Evolutionary conservation across 2,888 invertebrate genomes (phyloP).

Genomic region (Tipula unca): DNA sequence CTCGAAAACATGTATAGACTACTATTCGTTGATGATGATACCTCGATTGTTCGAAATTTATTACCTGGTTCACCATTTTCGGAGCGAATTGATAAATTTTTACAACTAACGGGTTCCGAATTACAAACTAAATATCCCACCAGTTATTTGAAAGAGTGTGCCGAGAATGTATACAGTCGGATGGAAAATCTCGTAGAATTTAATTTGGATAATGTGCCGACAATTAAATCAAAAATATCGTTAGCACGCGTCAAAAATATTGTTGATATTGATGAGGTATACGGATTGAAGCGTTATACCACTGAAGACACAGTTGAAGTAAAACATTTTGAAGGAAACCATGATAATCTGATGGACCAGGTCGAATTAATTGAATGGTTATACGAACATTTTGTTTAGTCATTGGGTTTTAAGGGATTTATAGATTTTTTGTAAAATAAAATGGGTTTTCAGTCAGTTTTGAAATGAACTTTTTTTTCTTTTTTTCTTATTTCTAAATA

Average conservation of each 20-base stretch:
- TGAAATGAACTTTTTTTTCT: background rate
- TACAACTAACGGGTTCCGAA: slow-evolving; percentile 40
- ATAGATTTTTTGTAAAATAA: background rate
- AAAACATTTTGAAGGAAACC: slow-evolving; percentile 62
- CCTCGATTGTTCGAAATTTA: background rate
- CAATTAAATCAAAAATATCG: slow-evolving; percentile 49
- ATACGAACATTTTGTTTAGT: background rate
- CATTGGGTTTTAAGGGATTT: background rate
- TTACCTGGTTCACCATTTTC: background rate
- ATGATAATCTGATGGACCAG: slow-evolving; percentile 32
- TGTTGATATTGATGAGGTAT: slow-evolving; percentile 52
- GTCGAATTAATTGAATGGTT: background rate
- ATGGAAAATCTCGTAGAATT: slow-evolving; percentile 47
- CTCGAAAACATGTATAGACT: background rate
- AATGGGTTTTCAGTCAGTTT: background rate
- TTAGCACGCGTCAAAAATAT: slow-evolving; percentile 53
- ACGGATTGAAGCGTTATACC: slow-evolving; percentile 53
- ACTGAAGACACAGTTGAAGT: slow-evolving; percentile 49
- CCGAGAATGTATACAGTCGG: slow-evolving; percentile 45
- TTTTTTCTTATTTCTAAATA: too few species aligned
- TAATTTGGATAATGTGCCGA: slow-evolving; percentile 41
- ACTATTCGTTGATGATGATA: background rate
- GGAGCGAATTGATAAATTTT: background rate
- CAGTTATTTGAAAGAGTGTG: slow-evolving; percentile 39
- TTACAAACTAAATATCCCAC: slow-evolving; percentile 39